Evolutionary conservation across 2,113 vertebrate genomes (phyloP).

Genomic region (Epinephelus lanceolatus): DNA sequence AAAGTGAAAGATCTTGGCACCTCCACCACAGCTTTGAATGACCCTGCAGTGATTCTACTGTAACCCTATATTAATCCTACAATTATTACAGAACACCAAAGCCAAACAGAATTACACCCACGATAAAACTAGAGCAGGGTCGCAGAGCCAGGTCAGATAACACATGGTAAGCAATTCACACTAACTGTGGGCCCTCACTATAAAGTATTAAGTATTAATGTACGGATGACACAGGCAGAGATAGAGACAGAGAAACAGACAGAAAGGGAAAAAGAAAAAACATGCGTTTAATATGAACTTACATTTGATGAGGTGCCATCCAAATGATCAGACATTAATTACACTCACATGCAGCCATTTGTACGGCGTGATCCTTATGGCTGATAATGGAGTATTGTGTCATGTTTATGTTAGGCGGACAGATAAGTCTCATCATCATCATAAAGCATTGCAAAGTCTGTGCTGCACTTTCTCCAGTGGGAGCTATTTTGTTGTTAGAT

Average conservation of each 20-base stretch:
- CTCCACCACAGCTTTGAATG: neutral
- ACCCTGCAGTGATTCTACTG: neutral
- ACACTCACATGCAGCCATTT: constrained; percentile 26
- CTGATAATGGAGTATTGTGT: constrained; percentile 55
- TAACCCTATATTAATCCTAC: neutral
- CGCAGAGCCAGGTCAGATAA: constrained; percentile 17
- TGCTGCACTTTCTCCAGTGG: constrained; percentile 55
- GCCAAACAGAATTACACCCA: neutral
- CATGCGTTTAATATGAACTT: neutral
- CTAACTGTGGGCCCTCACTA: neutral
- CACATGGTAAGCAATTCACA: neutral
- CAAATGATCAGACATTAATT: constrained; percentile 52
- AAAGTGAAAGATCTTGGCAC: neutral
- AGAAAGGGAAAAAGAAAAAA: neutral
- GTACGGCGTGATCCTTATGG: constrained; percentile 20
- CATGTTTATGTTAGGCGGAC: constrained; percentile 57
- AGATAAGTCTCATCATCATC: constrained; percentile 63
- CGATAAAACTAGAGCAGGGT: neutral
- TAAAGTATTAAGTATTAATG: constrained; percentile 4
- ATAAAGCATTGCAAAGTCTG: constrained; percentile 49
- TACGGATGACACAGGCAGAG: neutral
- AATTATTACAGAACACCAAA: neutral
- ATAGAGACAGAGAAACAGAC: neutral
- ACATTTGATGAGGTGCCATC: neutral
- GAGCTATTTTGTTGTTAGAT: constrained; percentile 67